A percentile compares a stretch with the other conserved stretches of the same genome.
Conservation (phyloP, 2,888 invertebrate genomes). For the Dilophus febrilis region DNA sequence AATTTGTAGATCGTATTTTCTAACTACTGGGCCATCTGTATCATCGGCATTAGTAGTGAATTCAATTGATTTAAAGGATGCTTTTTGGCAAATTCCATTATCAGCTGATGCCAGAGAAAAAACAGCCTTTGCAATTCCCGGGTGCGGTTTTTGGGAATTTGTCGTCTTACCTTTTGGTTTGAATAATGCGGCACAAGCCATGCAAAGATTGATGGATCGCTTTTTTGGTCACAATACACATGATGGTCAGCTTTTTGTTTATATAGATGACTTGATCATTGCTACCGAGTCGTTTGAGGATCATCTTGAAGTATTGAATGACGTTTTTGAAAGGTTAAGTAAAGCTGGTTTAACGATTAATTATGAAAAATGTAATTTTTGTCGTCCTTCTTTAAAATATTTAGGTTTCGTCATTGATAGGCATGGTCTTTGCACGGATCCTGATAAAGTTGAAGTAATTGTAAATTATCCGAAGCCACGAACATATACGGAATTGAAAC, state of each 20-base stretch:
- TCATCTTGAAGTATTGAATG: conserved; percentile 11
- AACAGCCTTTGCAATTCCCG: conserved; percentile 3
- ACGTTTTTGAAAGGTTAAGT: conserved; percentile 10
- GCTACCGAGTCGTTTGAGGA: conserved; percentile 11
- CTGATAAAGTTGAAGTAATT: too few relatives aligned
- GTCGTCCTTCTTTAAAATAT: too few relatives aligned
- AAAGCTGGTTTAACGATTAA: conserved; percentile 16
- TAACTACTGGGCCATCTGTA: too few relatives aligned
- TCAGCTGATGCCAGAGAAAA: not conserved
- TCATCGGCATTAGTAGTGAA: too few relatives aligned
- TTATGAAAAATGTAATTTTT: too few relatives aligned
- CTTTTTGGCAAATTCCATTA: too few relatives aligned
- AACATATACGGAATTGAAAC: too few relatives aligned
- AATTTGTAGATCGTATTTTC: too few relatives aligned
- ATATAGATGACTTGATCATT: conserved; percentile 14
- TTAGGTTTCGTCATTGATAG: too few relatives aligned
- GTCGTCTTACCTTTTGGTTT: not conserved
- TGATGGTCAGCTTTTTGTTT: conserved; percentile 13
- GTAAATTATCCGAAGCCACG: too few relatives aligned
- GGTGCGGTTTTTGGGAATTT: not conserved
- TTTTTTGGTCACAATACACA: conserved; percentile 7
- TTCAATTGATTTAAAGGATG: too few relatives aligned
- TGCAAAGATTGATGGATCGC: conserved; percentile 7
- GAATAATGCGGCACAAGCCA: conserved; percentile 2
- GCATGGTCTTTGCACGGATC: too few relatives aligned